A percentile compares a stretch with the other conserved stretches of the same genome.
Evolutionary conservation across 2,113 vertebrate genomes (phyloP).

Genomic region (Archilochus colubris): DNA sequence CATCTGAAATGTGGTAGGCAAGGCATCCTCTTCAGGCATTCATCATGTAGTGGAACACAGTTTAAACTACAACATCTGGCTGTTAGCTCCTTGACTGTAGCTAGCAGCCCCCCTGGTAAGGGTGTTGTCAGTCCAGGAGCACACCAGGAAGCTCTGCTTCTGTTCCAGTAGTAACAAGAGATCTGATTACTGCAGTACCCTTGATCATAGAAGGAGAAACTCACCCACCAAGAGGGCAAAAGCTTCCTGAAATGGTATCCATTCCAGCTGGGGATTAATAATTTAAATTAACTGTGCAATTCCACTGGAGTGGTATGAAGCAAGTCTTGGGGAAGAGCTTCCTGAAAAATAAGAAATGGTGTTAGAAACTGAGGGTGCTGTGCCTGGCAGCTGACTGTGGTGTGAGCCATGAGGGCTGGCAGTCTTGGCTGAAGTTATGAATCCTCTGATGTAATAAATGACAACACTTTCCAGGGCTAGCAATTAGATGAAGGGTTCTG

Average conservation of each 20-base stretch:
- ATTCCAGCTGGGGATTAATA: background rate
- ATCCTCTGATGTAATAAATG: background rate
- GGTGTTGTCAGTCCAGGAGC: background rate
- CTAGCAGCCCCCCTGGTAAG: background rate
- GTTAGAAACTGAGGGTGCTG: background rate
- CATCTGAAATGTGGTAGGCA: background rate
- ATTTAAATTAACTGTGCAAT: background rate
- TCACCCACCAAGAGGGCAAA: background rate
- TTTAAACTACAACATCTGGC: background rate
- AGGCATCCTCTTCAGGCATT: background rate
- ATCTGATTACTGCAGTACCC: background rate
- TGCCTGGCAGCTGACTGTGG: background rate
- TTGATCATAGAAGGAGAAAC: background rate
- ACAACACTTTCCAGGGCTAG: fast-evolving
- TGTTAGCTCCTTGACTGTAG: too few relatives aligned
- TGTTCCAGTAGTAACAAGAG: background rate
- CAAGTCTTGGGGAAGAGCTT: background rate
- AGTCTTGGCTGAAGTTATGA: background rate
- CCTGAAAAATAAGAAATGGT: background rate
- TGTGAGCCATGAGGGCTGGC: background rate
- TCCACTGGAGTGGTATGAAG: background rate
- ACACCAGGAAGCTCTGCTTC: background rate
- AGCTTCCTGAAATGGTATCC: background rate
- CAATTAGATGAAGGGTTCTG: background rate
- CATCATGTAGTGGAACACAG: background rate